Evolutionary conservation across 2,797 vertebrate species (phyloP).

Genomic region (Bovichtus diacanthus): DNA sequence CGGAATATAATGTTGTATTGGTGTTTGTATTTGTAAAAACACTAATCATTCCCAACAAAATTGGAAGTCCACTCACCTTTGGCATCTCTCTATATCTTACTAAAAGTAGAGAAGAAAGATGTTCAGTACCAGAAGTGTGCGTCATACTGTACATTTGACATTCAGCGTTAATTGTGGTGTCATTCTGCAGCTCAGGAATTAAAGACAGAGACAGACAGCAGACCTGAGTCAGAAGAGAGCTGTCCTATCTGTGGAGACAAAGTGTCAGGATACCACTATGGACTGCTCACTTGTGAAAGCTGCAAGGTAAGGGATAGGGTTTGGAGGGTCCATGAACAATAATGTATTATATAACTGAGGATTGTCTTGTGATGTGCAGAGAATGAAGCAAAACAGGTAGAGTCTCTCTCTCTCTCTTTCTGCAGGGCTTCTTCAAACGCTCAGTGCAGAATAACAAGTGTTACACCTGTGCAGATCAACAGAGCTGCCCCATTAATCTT

Average conservation of each 20-base stretch:
- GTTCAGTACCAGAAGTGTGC: background rate
- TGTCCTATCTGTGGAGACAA: slow-evolving; percentile 88
- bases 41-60: background rate
- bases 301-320: slow-evolving; percentile 81
- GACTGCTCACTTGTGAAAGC: slow-evolving; percentile 89
- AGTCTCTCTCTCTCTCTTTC: background rate
- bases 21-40: background rate
- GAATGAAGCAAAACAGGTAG: background rate
- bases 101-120: background rate
- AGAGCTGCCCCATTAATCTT: slow-evolving; percentile 85
- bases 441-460: slow-evolving; percentile 89
- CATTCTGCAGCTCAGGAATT: slow-evolving; percentile 72
- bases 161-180: slow-evolving; percentile 12
- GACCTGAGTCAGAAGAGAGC: slow-evolving; percentile 62
- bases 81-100: background rate
- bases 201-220: slow-evolving; percentile 66
- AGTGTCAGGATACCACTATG: slow-evolving; percentile 90
- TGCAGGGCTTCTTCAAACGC: slow-evolving; percentile 87
- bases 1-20: background rate
- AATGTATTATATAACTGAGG: background rate
- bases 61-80: background rate
- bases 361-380: background rate
- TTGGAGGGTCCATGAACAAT: background rate
- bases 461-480: slow-evolving; percentile 85
- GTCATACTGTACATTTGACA: background rate